Evolutionary conservation across 1,140 invertebrate species (phyloP).

Genomic region (Antheraea mylitta): DNA sequence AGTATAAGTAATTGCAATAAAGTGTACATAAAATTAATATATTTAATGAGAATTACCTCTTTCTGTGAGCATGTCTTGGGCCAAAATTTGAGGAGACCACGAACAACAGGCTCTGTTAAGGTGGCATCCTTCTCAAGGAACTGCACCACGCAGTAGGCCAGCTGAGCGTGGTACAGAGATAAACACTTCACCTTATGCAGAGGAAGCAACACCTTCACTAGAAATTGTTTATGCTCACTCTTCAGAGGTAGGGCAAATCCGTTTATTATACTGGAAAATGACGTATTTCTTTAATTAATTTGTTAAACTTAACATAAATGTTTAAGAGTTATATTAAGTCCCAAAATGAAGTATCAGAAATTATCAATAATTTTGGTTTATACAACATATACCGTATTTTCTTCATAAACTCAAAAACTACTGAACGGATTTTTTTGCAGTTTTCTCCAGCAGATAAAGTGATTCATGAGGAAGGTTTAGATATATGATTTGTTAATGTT

Average conservation of each 20-base stretch:
- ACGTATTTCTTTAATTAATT: neutral
- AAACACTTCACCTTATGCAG: slow-evolving; percentile 98
- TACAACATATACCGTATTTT: too few species aligned
- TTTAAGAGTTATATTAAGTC: too few species aligned
- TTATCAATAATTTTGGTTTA: too few species aligned
- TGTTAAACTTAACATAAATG: neutral
- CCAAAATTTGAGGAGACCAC: slow-evolving; percentile 98
- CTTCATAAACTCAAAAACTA: too few species aligned
- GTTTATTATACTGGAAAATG: slow-evolving; percentile 93
- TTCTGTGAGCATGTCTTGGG: slow-evolving; percentile 99
- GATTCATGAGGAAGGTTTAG: too few species aligned
- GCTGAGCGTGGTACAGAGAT: slow-evolving; percentile 96
- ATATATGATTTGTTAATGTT: too few species aligned
- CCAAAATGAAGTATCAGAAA: too few species aligned
- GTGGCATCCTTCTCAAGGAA: slow-evolving; percentile 99
- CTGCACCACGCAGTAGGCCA: slow-evolving; percentile 99
- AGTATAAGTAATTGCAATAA: too few species aligned
- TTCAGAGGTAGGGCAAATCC: slow-evolving; percentile 98
- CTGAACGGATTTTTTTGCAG: too few species aligned
- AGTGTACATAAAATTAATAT: too few species aligned
- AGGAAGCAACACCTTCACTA: slow-evolving; percentile 98
- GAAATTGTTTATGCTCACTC: slow-evolving; percentile 98
- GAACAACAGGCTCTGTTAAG: slow-evolving; percentile 97
- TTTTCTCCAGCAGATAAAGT: too few species aligned
- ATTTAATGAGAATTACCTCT: slow-evolving; percentile 79